phyloP scores from a whole-genome alignment of 2,797 vertebrate genomes.

The Anguilla pacifica region DNA sequence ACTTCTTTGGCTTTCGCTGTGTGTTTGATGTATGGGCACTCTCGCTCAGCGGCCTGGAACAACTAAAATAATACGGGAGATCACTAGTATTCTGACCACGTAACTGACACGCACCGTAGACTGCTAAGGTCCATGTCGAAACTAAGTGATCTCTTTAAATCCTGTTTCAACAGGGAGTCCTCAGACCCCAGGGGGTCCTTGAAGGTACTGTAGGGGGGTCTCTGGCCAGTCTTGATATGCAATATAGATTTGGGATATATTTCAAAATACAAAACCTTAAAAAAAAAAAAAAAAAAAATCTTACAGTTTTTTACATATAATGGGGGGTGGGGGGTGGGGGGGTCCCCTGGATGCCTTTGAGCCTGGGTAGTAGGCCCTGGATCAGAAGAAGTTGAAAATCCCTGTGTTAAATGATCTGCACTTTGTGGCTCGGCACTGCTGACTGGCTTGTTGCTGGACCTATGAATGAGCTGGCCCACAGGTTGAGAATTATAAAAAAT shows the following conservation, averaged over 20 bases:
- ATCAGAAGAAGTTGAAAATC: too few relatives aligned
- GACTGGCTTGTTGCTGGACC: conserved; percentile 44
- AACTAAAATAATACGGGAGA: neutral
- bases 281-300: too few relatives aligned
- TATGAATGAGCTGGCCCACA: conserved; percentile 38
- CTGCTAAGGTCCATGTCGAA: conserved; percentile 47
- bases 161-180: too few relatives aligned
- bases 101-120: neutral
- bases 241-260: too few relatives aligned
- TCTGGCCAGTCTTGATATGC: too few relatives aligned
- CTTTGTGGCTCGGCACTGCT: conserved; percentile 46
- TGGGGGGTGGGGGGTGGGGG: too few relatives aligned
- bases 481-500: neutral
- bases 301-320: too few relatives aligned
- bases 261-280: too few relatives aligned
- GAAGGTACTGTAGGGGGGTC: too few relatives aligned
- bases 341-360: too few relatives aligned
- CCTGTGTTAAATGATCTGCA: conserved; percentile 40
- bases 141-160: conserved; percentile 49
- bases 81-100: neutral
- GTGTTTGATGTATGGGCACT: neutral
- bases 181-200: too few relatives aligned
- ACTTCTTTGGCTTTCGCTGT: neutral
- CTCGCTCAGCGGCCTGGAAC: neutral
- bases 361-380: too few relatives aligned